Evolutionary conservation across 1,140 invertebrate species (phyloP), one percentile per base, ranked within the genome.

Genomic region (Drosophila virilis): DNA sequence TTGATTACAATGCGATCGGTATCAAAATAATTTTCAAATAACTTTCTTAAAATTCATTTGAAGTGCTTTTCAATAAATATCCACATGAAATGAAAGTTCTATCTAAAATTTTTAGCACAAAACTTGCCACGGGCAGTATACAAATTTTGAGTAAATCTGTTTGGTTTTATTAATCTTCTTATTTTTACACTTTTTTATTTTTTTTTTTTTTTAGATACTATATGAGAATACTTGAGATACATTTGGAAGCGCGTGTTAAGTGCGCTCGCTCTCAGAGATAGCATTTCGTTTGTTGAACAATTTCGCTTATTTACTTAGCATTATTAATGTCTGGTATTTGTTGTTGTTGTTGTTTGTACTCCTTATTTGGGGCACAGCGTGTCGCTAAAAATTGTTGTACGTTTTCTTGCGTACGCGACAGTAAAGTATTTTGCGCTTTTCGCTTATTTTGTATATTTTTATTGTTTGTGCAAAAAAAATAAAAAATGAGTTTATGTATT

Each of bases 401-500:
- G 60, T 65, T 71, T 71, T 71, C 50, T 71, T 71, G 68, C 60
- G 68, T 71, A 62, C 50, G 43, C 68, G 55, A 55, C 61, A 65
- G 64, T 72, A 72, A 72, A 72, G 66, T 45, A 57, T 65, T 64
- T 68, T 28, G 51, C 40, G 42, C n/a, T 66, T 66, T 62, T 65
- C 50, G 38, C 50, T 54, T 61, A 37, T 45, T 73, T 65, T 65
- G 59, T 62, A 37, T 60, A 28, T 76, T 74, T 64, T 79, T 70
- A 48, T 77, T 59, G 65, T 64, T 72, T 82, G 58, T 78, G 57
- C 45, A 76, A 69, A 74, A 69, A 74, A 35, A 22, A 68, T 35
- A 51, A 61, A 66, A 70, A 62, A 62, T 54, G 50, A 70, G 67
- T 70, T 70, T 70, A 70, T 70, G 58, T 55, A 55, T 62, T 70